Evolutionary conservation across 2,888 invertebrate genomes (phyloP).

Genomic region (Slavum lentiscoides): DNA sequence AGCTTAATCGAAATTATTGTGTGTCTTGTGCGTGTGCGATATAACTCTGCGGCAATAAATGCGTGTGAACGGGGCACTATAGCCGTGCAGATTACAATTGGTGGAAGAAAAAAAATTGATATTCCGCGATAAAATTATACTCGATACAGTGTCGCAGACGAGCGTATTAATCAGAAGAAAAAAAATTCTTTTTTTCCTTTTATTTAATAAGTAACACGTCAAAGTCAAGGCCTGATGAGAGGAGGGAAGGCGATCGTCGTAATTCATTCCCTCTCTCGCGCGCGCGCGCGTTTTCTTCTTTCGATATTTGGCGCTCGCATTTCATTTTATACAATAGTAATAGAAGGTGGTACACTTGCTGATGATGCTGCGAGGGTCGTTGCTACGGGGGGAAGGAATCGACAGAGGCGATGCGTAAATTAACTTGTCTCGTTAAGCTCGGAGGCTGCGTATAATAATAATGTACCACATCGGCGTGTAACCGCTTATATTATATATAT

Average conservation of each 20-base stretch:
- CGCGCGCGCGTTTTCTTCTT: not conserved
- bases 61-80: too few species aligned
- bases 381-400: not conserved
- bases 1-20: too few species aligned
- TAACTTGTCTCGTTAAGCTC: slow-evolving; percentile 34
- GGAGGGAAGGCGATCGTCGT: not conserved
- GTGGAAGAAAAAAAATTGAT: too few species aligned
- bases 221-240: not conserved
- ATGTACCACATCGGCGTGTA: not conserved
- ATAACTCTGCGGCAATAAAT: too few species aligned
- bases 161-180: not conserved
- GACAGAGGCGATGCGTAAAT: slow-evolving; percentile 21
- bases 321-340: not conserved
- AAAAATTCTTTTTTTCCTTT: too few species aligned
- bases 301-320: too few species aligned
- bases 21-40: too few species aligned
- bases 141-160: not conserved
- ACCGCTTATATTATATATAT: not conserved
- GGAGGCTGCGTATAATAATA: not conserved
- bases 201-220: not conserved
- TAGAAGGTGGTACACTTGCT: too few species aligned
- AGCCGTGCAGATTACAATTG: too few species aligned
- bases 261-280: slow-evolving; percentile 16
- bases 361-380: not conserved
- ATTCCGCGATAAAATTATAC: too few species aligned